Base-by-base conservation (phyloP, 1,140 invertebrate genomes). In the Mizuhopecten yessoensis region DNA sequence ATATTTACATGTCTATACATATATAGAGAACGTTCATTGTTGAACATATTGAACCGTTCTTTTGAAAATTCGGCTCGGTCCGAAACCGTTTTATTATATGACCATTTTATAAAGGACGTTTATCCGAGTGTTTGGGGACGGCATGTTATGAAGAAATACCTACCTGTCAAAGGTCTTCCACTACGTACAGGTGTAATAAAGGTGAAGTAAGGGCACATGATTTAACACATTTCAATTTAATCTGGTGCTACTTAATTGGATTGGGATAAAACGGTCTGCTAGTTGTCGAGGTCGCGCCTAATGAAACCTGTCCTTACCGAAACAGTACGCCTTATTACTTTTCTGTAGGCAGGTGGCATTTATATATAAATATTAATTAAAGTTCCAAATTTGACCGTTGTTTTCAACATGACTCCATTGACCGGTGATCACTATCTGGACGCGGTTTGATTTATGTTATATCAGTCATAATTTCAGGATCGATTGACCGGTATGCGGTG, bases 251-350 rank as follows among this genome's bases (percentile, higher is more conserved):
- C 57, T 75, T 39, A 75, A 75, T 75, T 75, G 57, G 57, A 29
- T 75, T 75, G 57, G 57, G 23, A 75, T 75, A 75, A 75, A 75
- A 75, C 17, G 57, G 57, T 75, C 57, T 75, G 57, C 57, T 75
- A 75, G 29, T 29, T 75, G 17, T 75, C 57, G 57, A 75, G 29
- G 29, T 75, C n/a, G 57, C 29, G 57, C 57, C 23, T 29, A 75
- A 75, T 75, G n/a, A 17, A 75, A 75, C n/a, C 57, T 3, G 57
- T 75, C n/a, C 57, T 75, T 9, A n/a, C 23, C 57, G 57, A 29
- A n/a, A 75, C n/a, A 75, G 23, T 5, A 75, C n/a, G 9, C 9
- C 29, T n/a, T n/a, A n/a, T 75, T 29, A 75, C 57, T 29, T 1
- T 45, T 17, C 36, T 39, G 13, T 39, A 39, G 5, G 13, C 36